These are phyloP conservation scores for Protodeltote pygarga DNA, from an alignment of 2,888 invertebrate species.

Conservation along the genomic window DNA sequence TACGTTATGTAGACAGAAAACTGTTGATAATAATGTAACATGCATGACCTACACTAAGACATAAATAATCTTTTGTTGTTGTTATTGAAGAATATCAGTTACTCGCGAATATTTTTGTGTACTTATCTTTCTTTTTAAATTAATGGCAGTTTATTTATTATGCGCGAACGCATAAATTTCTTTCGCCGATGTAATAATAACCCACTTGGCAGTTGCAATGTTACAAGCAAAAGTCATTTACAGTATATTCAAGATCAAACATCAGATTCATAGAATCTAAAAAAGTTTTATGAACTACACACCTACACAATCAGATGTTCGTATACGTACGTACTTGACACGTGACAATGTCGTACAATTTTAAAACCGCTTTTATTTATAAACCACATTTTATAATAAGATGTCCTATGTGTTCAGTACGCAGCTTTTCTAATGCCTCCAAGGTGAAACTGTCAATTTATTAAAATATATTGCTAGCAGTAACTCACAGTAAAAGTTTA, in stretches of 20 bases:
- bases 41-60: too few species aligned
- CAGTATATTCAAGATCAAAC: conserved; percentile 55
- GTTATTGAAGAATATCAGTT: too few species aligned
- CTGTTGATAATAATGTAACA: too few species aligned
- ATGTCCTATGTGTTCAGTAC: conserved; percentile 10
- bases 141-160: conserved; percentile 44
- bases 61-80: conserved; percentile 6
- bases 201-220: conserved; percentile 63
- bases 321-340: conserved; percentile 28
- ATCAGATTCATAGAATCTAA: conserved; percentile 32
- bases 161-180: conserved; percentile 57
- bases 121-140: conserved; percentile 12
- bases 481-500: too few species aligned
- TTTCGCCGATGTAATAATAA: conserved; percentile 60
- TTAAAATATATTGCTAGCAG: background rate
- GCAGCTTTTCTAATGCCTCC: conserved; percentile 15
- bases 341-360: conserved; percentile 21
- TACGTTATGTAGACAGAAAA: too few species aligned
- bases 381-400: conserved; percentile 20
- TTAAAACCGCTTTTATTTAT: conserved; percentile 29
- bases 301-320: conserved; percentile 11
- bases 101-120: background rate
- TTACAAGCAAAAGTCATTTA: conserved; percentile 26
- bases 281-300: conserved; percentile 16
- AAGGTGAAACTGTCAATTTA: conserved; percentile 31